Evolutionary conservation across 1,140 invertebrate species (phyloP), one percentile per base, ranked within the genome.

Genomic region (Drosophila quadrilineata): DNA sequence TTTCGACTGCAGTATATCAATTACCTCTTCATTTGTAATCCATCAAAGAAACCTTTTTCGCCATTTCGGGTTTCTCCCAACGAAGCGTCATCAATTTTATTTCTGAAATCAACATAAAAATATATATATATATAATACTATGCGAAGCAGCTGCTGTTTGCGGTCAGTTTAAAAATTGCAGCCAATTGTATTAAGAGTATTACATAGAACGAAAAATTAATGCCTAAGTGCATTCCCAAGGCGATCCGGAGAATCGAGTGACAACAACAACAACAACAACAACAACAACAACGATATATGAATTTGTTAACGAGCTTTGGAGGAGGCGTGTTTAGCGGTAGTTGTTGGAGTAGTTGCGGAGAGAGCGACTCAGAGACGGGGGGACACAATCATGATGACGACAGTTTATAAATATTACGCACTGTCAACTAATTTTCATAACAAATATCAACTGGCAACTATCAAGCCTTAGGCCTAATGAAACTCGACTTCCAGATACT

Each of bases 141-240:
- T 67, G 58, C 31, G 58, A 35, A 29, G 40, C 65, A 68, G 58
- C 58, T 59, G n/a, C n/a, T n/a, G n/a, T n/a, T n/a, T n/a, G 64
- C 49, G 50, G 63, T 29, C 28, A n/a, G 17, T 29, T 28, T 17
- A 33, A 52, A 80, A 84, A 74, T 85, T 77, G 79, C 77, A 85
- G 71, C 62, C 72, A 85, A 84, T 84, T 84, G 70, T 79, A 79
- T n/a, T n/a, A 79, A 75, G 46, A 57, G 63, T 76, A 58, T n/a
- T n/a, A n/a, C n/a, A n/a, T 84, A 69, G 65, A 62, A 28, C 45
- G 46, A 76, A 76, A 73, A 75, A 69, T 52, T 71, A 65, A 66
- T 75, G 80, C 75, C 80, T 85, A 86, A 85, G 80, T 86, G 79
- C 75, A 80, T 75, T 86, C 87, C 48, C 79, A 85, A 85, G 79